Evolutionary conservation across 2,113 vertebrate genomes (phyloP).

Genomic region (Pseudopodoces humilis): DNA sequence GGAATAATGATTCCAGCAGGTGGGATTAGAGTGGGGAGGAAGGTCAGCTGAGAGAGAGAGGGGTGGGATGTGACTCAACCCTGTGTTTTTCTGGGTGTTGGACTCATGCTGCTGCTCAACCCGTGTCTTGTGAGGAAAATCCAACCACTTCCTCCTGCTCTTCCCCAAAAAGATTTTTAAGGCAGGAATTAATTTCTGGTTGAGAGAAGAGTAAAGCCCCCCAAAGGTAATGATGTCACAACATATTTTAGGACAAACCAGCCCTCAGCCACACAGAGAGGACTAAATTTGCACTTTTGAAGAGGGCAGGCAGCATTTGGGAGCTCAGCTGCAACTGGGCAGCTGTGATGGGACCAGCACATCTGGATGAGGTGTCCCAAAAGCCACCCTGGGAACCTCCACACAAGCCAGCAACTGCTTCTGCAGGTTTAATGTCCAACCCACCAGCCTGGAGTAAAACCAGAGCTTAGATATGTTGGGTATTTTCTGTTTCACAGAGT

Average conservation of each 20-base stretch:
- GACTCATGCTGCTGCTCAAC: not conserved
- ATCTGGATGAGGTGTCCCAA: not conserved
- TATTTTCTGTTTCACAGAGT: not conserved
- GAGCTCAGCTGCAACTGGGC: not conserved
- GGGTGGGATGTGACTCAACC: not conserved
- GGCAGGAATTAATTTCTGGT: not conserved
- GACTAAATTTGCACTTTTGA: not conserved
- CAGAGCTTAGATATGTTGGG: not conserved
- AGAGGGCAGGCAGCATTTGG: not conserved
- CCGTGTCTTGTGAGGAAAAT: not conserved
- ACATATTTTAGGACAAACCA: not conserved
- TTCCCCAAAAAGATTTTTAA: not conserved
- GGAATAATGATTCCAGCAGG: not conserved
- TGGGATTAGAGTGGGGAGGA: not conserved
- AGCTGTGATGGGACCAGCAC: not conserved
- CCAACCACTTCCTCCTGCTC: not conserved
- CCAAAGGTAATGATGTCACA: not conserved
- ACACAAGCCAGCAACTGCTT: not conserved
- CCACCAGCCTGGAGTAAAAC: not conserved
- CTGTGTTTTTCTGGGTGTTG: not conserved
- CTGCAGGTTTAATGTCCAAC: not conserved
- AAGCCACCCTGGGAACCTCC: not conserved
- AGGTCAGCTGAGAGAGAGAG: not conserved
- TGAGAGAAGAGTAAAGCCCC: not conserved
- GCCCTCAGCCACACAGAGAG: not conserved